Evolutionary conservation across 2,888 invertebrate genomes (phyloP), one percentile per base, ranked within the genome.

Genomic region (Furcula furcula): DNA sequence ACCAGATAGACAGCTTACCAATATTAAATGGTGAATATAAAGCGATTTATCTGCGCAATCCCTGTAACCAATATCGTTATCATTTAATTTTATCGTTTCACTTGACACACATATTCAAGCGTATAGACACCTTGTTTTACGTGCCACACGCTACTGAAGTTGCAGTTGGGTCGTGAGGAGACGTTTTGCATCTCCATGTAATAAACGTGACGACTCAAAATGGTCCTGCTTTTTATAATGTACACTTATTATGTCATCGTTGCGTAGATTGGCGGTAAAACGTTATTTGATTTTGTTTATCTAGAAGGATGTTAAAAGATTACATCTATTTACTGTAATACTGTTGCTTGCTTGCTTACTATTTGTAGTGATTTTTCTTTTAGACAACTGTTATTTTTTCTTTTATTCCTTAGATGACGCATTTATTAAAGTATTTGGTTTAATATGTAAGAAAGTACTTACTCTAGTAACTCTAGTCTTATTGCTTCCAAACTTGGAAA

Each of bases 21-120:
- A n/a, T n/a, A n/a, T n/a, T n/a, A n/a, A n/a, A n/a, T n/a, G n/a
- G n/a, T n/a, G n/a, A n/a, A n/a, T n/a, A n/a, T n/a, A n/a, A n/a
- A 18, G 18, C 7, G 6, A 1, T 18, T 7, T 19, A 19, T 2
- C 7, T 1, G 19, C 3, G 7, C 5, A 19, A 7, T 19, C 16
- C 33, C 29, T 32, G 32, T 10, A 32, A 50, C 50, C 14, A 46
- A 30, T 32, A 28, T 10, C 23, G 9, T 39, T 51, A 51, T 38
- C 12, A 35, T 32, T n/a, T n/a, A n/a, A n/a, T n/a, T n/a, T 31
- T 45, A 23, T 12, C 16, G 21, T 5, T 22, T 10, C 29, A 31
- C 16, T 22, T 50, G 21, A 25, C 27, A 39, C 4, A 25, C 29
- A 27, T 29, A 23, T 2, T 19, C 7, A 21, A 5, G 10, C n/a